Base-by-base conservation (phyloP, 2,888 invertebrate genomes). In the Entomobrya multifasciata region DNA sequence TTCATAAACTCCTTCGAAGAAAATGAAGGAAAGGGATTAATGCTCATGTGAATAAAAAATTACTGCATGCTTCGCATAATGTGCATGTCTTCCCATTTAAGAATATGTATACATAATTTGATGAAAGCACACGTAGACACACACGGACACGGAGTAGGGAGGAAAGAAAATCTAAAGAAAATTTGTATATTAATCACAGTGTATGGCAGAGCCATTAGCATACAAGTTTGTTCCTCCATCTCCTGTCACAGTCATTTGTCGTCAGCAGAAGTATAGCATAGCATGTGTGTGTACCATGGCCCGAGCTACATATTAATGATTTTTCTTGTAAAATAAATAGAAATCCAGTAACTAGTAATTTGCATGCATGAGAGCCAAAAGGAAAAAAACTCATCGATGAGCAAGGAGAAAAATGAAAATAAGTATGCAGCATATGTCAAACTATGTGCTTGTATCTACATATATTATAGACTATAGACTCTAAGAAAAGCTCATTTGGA, bases 221-320 rank as follows among this genome's bases (percentile, higher is more conserved):
- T 79, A 60, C 60, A 13, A 60, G 60, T n/a, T n/a, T n/a, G n/a
- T n/a, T n/a, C n/a, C n/a, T n/a, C n/a, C n/a, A n/a, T n/a, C n/a
- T n/a, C n/a, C n/a, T n/a, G n/a, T n/a, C n/a, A n/a, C n/a, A n/a
- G n/a, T n/a, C n/a, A n/a, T n/a, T n/a, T n/a, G n/a, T n/a, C n/a
- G n/a, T n/a, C n/a, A n/a, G n/a, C n/a, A n/a, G 27, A 60, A 57
- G n/a, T 15, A 47, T 5, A 47, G 17, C 74, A 1, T 22, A 41
- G 41, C 13, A 79, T 41, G 67, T 74, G 57, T 74, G 72, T 55
- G 55, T 36, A 57, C 25, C 49, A 65, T 70, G 17, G 55, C 80
- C 44, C 36, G n/a, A n/a, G 47, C 78, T 78, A 85, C 78, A 78
- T 85, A 85, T 86, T 88, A 88, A 88, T 88, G 88, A 88, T 86